phyloP scores from a whole-genome alignment of 2,888 invertebrate species.

The Oegoconia quadripuncta region DNA sequence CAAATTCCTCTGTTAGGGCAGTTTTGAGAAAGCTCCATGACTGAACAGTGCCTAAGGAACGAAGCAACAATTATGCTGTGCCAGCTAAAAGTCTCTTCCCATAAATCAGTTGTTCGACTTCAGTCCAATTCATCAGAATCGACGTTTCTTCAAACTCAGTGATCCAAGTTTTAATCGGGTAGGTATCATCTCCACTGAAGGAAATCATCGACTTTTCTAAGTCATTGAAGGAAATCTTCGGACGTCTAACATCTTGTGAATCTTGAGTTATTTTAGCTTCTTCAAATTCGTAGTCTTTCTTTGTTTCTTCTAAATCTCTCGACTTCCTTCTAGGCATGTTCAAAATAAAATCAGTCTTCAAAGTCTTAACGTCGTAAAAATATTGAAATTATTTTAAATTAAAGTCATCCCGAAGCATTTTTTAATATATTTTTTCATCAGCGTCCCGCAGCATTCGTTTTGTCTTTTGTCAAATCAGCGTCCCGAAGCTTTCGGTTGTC shows the following conservation, averaged over 20 bases:
- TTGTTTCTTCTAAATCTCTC: too few relatives aligned
- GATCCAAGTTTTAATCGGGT: conserved; percentile 7
- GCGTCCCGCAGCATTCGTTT: conserved; percentile 1
- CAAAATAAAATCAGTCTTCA: too few relatives aligned
- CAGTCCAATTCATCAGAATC: conserved; percentile 12
- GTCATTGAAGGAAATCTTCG: too few relatives aligned
- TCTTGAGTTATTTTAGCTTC: too few relatives aligned
- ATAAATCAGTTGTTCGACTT: too few relatives aligned
- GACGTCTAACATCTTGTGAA: too few relatives aligned
- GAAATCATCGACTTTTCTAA: conserved; percentile 14
- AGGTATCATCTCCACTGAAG: conserved; percentile 16
- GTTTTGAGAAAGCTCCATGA: conserved; percentile 6
- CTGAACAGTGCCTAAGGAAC: conserved; percentile 5
- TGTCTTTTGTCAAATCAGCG: too few relatives aligned
- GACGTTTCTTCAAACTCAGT: conserved; percentile 13
- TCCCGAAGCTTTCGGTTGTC: too few relatives aligned
- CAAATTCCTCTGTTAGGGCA: conserved; percentile 13
- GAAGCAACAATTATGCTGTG: conserved; percentile 13
- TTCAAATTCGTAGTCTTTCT: not conserved
- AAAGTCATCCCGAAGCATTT: too few relatives aligned
- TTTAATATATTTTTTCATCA: too few relatives aligned
- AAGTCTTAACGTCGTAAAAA: too few relatives aligned
- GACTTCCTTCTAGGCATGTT: conserved; percentile 15
- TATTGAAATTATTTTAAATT: too few relatives aligned
- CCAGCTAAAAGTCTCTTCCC: conserved; percentile 10